Percentiles rank a stretch among this genome's conserved stretches.
Conservation (phyloP, 2,797 vertebrate species). For the Aeoliscus strigatus region DNA sequence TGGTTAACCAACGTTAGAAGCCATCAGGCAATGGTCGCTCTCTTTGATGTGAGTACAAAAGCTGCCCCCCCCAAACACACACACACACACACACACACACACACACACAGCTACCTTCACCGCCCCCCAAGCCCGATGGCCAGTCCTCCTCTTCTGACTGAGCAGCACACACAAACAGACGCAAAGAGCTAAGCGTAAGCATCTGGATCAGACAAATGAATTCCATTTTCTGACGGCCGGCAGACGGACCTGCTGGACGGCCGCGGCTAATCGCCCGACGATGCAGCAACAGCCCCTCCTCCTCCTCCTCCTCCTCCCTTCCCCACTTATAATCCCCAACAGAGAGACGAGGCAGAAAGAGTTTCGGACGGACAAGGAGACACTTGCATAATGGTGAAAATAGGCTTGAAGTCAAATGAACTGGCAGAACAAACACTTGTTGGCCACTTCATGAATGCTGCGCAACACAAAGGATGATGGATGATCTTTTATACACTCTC, state of each 20-base stretch:
- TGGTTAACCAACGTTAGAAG: constrained; percentile 36
- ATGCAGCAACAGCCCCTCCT: too few relatives aligned
- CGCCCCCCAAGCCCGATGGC: constrained; percentile 17
- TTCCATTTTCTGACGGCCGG: constrained; percentile 73
- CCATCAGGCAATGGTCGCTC: constrained; percentile 44
- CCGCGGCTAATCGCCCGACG: constrained; percentile 61
- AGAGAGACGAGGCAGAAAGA: constrained; percentile 33
- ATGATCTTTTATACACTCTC: constrained; percentile 47
- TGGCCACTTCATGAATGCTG: constrained; percentile 53
- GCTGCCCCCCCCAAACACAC: constrained; percentile 49
- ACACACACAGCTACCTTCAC: constrained; percentile 7
- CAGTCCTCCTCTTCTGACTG: constrained; percentile 51
- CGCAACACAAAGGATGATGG: constrained; percentile 52
- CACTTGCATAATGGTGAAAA: constrained; percentile 43
- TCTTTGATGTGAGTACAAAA: constrained; percentile 66
- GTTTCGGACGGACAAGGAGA: constrained; percentile 23
- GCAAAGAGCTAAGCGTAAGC: constrained; percentile 57
- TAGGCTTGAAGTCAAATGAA: constrained; percentile 43
- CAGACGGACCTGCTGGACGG: constrained; percentile 62
- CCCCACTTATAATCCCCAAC: constrained; percentile 63
- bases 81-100: too few relatives aligned
- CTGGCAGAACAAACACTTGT: constrained; percentile 57
- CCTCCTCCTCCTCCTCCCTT: constrained; percentile 33
- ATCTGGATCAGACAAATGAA: constrained; percentile 76
- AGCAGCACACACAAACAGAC: constrained; percentile 34